phyloP scores from a whole-genome alignment of 2,113 vertebrate species.

The Thalassarche chlororhynchos region DNA sequence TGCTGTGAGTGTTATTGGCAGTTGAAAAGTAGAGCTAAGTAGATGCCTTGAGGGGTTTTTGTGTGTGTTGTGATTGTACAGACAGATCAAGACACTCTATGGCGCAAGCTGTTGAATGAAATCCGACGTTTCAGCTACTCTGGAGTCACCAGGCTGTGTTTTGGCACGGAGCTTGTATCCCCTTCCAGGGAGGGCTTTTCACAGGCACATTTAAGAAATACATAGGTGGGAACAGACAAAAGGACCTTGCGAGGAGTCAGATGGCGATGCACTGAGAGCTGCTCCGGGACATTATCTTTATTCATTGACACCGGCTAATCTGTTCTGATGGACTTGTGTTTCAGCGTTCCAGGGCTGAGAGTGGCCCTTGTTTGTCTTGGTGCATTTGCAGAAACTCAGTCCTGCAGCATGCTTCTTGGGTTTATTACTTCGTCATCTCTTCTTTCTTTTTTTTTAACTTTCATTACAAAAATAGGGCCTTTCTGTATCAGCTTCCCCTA shows the following conservation, averaged over 20 bases:
- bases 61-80: background rate
- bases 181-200: background rate
- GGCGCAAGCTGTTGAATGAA: background rate
- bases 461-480: background rate
- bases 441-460: background rate
- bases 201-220: background rate
- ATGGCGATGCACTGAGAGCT: background rate
- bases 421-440: background rate
- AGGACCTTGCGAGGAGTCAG: background rate
- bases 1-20: constrained; percentile 43
- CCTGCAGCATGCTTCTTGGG: background rate
- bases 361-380: background rate
- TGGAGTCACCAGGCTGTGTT: background rate
- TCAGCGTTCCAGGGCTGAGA: background rate
- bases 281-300: background rate
- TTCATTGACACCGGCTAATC: constrained; percentile 25
- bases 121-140: background rate
- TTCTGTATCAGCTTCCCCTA: background rate
- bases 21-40: constrained; percentile 48
- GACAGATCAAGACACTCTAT: constrained; percentile 31
- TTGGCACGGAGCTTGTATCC: background rate
- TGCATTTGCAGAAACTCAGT: background rate
- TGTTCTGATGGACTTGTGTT: background rate
- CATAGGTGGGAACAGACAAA: constrained; percentile 23
- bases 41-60: constrained; percentile 32